phyloP scores from a whole-genome alignment of 64 coral and sea anemone genomes.

The Acropora yongei region DNA sequence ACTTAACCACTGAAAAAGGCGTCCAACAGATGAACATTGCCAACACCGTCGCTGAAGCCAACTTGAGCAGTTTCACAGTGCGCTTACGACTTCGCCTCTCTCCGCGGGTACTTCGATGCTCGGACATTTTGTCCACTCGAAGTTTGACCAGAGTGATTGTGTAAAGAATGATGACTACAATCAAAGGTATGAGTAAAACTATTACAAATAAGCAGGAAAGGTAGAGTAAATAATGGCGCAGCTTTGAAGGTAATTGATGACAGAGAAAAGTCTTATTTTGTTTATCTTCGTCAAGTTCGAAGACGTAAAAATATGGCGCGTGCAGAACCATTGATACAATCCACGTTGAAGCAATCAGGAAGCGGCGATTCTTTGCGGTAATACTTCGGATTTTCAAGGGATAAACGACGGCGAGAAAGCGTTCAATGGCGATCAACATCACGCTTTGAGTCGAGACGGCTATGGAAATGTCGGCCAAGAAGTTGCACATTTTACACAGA shows the following conservation, averaged over 20 bases:
- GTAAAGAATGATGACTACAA: slow-evolving; percentile 7
- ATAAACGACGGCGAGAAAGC: slow-evolving; percentile 62
- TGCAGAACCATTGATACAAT: slow-evolving; percentile 26
- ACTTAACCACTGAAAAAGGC: background rate
- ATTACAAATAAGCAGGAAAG: background rate
- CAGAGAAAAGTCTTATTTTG: background rate
- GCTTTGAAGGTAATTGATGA: too few species aligned
- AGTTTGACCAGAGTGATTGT: background rate
- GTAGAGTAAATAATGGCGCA: background rate
- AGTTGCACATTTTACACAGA: slow-evolving; percentile 54
- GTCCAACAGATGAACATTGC: slow-evolving; percentile 39
- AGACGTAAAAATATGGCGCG: slow-evolving; percentile 31
- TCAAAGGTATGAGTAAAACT: slow-evolving; percentile 28
- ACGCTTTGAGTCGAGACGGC: slow-evolving; percentile 71
- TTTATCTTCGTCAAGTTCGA: background rate
- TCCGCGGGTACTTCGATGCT: background rate
- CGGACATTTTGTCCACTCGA: slow-evolving; percentile 30
- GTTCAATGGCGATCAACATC: slow-evolving; percentile 66
- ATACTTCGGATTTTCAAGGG: slow-evolving; percentile 59
- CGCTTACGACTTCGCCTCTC: background rate
- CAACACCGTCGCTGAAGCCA: slow-evolving; percentile 34
- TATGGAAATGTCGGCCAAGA: slow-evolving; percentile 60
- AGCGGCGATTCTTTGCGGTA: slow-evolving; percentile 1
- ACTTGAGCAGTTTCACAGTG: slow-evolving; percentile 17
- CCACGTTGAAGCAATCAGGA: slow-evolving; percentile 37